A percentile compares a stretch with the other conserved stretches of the same genome.
phyloP scores from a whole-genome alignment of 2,113 vertebrate genomes.

The Forbesichthys agassizii region DNA sequence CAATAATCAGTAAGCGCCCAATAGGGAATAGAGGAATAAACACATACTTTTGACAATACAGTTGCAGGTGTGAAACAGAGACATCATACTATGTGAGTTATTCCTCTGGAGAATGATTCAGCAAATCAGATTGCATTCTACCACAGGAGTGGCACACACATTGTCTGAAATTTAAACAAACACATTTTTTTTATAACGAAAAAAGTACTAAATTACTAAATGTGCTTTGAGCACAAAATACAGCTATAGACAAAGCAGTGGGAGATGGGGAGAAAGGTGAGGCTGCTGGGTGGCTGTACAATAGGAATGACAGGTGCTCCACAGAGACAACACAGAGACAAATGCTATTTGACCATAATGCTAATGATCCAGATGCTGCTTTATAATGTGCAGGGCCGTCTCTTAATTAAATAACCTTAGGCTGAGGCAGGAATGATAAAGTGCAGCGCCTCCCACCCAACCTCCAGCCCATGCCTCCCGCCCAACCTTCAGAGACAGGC shows the following conservation, averaged over 20 bases:
- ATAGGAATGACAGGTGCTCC: conserved; percentile 50
- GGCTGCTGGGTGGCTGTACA: conserved; percentile 20
- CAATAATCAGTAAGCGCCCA: too few species aligned
- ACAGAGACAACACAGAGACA: conserved; percentile 38
- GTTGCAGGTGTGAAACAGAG: too few species aligned
- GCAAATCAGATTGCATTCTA: too few species aligned
- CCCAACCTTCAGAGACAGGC: conserved; percentile 51
- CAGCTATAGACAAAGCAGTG: background rate
- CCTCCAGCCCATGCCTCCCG: conserved; percentile 28
- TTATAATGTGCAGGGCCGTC: conserved; percentile 56
- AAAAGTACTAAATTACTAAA: too few species aligned
- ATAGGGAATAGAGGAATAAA: too few species aligned
- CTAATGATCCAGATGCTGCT: conserved; percentile 74
- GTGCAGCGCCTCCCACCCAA: conserved; percentile 32
- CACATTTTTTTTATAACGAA: too few species aligned
- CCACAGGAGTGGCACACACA: too few species aligned
- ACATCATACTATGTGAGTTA: too few species aligned
- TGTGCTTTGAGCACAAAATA: too few species aligned
- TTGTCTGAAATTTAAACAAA: too few species aligned
- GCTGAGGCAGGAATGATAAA: conserved; percentile 57
- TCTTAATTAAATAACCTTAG: conserved; percentile 68
- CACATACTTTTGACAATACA: too few species aligned
- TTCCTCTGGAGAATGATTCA: too few species aligned
- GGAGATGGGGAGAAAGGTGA: conserved; percentile 13
- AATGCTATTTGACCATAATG: conserved; percentile 58